Percentiles rank a stretch among this genome's conserved stretches.
phyloP scores from a whole-genome alignment of 1,140 invertebrate genomes.

The Chrysopa pallens region DNA sequence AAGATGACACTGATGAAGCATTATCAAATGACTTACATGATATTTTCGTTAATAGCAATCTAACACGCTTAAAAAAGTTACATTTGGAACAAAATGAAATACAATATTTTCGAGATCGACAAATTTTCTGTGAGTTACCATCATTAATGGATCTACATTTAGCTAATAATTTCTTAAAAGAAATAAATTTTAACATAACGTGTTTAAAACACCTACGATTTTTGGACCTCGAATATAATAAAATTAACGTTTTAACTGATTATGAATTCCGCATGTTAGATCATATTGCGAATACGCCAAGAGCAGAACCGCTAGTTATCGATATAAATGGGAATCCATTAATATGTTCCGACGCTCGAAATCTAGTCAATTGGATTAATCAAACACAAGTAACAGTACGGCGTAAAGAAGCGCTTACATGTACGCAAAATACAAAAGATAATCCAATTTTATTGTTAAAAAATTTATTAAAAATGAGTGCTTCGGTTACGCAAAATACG shows the following conservation, averaged over 20 bases:
- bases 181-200: slow-evolving; percentile 44
- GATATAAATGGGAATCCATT: slow-evolving; percentile 52
- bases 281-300: slow-evolving; percentile 23
- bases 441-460: slow-evolving; percentile 18
- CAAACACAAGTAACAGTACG: slow-evolving; percentile 39
- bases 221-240: slow-evolving; percentile 51
- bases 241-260: slow-evolving; percentile 36
- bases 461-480: slow-evolving; percentile 14
- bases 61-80: slow-evolving; percentile 46
- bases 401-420: slow-evolving; percentile 34
- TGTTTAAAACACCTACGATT: slow-evolving; percentile 47
- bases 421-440: slow-evolving; percentile 19
- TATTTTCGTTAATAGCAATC: slow-evolving; percentile 52
- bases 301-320: slow-evolving; percentile 36
- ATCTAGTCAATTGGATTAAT: slow-evolving; percentile 43
- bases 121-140: slow-evolving; percentile 52
- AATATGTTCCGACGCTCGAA: slow-evolving; percentile 39
- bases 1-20: slow-evolving; percentile 39
- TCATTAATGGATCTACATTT: slow-evolving; percentile 47
- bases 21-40: slow-evolving; percentile 46
- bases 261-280: slow-evolving; percentile 40
- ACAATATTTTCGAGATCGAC: slow-evolving; percentile 37
- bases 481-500: slow-evolving; percentile 12
- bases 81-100: slow-evolving; percentile 70
- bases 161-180: slow-evolving; percentile 40